Conservation (phyloP, 2,113 vertebrate genomes). For the Cebus imitator region DNA sequence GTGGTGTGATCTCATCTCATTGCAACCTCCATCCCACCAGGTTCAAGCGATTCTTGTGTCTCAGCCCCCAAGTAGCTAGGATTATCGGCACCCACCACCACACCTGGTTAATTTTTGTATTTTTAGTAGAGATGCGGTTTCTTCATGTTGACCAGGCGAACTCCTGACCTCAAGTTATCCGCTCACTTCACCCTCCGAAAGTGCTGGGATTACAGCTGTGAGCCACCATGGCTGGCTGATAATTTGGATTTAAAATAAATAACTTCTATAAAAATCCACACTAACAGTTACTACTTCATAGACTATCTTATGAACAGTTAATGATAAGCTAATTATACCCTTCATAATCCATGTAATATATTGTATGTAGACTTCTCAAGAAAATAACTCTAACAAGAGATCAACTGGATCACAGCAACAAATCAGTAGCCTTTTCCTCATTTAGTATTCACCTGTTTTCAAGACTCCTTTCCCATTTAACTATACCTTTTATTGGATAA, state of each 20-base stretch:
- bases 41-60: too few species aligned
- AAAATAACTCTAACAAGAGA: neutral
- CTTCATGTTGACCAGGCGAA: too few species aligned
- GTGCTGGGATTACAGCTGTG: too few species aligned
- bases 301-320: neutral
- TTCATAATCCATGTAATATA: neutral
- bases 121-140: too few species aligned
- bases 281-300: neutral
- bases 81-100: too few species aligned
- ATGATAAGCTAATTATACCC: neutral
- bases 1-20: too few species aligned
- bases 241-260: conserved; percentile 49
- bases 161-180: too few species aligned
- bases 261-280: conserved; percentile 26
- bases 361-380: neutral
- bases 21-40: too few species aligned
- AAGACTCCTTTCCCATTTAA: conserved; percentile 12
- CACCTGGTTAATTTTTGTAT: too few species aligned
- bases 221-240: too few species aligned
- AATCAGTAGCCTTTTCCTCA: neutral
- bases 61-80: too few species aligned
- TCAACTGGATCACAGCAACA: neutral
- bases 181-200: too few species aligned
- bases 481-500: conserved; percentile 12
- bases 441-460: neutral